Percentiles rank a stretch among this genome's conserved stretches.
These are phyloP conservation scores for Berghia stephanieae DNA, from an alignment of 1,140 invertebrate genomes.

Conservation along the genomic window DNA sequence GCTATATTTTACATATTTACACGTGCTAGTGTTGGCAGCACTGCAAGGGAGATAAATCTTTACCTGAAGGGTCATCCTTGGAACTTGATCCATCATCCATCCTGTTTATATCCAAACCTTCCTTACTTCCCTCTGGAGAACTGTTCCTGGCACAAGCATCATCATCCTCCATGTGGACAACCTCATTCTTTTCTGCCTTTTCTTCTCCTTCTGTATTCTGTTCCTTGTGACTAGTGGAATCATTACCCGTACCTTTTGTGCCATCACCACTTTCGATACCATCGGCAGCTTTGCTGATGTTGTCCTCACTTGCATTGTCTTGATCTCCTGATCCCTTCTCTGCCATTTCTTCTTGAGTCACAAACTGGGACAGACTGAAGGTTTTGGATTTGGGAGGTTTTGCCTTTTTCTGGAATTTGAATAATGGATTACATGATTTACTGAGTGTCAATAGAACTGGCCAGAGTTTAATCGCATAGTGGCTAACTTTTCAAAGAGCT, in stretches of 20 bases:
- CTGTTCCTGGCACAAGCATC: not conserved
- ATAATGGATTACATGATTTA: too few relatives aligned
- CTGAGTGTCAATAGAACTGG: too few relatives aligned
- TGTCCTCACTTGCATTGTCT: slow-evolving; percentile 11
- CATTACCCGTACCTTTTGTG: slow-evolving; percentile 40
- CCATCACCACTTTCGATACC: slow-evolving; percentile 37
- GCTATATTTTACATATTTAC: too few relatives aligned
- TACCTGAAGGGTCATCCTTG: slow-evolving; percentile 54
- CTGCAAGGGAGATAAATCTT: not conserved
- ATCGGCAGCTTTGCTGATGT: slow-evolving; percentile 33
- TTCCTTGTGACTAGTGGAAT: not conserved
- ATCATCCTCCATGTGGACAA: not conserved
- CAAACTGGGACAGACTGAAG: too few relatives aligned
- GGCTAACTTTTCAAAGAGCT: too few relatives aligned
- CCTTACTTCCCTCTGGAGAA: slow-evolving; percentile 26
- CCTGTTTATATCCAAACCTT: slow-evolving; percentile 31
- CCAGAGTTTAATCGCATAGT: too few relatives aligned
- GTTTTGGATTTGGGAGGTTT: slow-evolving; percentile 22
- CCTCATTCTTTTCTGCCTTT: slow-evolving; percentile 34
- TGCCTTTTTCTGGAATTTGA: slow-evolving; percentile 31
- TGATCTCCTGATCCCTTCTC: too few relatives aligned
- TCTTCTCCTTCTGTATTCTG: slow-evolving; percentile 37
- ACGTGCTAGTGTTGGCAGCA: too few relatives aligned
- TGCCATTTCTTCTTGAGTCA: too few relatives aligned
- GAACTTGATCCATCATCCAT: slow-evolving; percentile 34